Conservation (phyloP, 1,140 invertebrate genomes). For the Drosophila athabasca region DNA sequence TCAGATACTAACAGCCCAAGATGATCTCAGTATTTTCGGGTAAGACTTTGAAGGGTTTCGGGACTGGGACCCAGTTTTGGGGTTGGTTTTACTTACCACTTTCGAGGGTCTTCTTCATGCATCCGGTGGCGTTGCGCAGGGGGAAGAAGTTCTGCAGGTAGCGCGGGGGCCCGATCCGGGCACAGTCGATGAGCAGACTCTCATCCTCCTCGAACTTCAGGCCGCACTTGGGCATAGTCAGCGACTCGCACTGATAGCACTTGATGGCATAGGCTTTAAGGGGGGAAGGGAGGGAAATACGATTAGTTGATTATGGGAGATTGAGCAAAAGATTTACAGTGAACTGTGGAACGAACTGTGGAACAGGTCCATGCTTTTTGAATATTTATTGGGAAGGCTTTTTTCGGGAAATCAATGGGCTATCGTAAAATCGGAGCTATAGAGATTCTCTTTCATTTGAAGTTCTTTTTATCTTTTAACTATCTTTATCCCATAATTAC, state of each 20-base stretch:
- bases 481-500: too few relatives aligned
- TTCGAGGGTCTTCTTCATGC: slow-evolving; percentile 77
- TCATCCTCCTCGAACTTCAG: slow-evolving; percentile 73
- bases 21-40: slow-evolving; percentile 31
- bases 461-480: too few relatives aligned
- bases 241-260: slow-evolving; percentile 75
- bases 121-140: slow-evolving; percentile 72
- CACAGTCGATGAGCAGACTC: slow-evolving; percentile 63
- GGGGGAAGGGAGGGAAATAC: background rate
- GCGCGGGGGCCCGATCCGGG: slow-evolving; percentile 59
- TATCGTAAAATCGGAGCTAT: too few relatives aligned
- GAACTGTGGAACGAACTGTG: too few relatives aligned
- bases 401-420: too few relatives aligned
- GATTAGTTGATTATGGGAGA: background rate
- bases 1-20: slow-evolving; percentile 45
- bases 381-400: too few relatives aligned
- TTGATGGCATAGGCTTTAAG: slow-evolving; percentile 64
- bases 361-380: too few relatives aligned
- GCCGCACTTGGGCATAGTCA: slow-evolving; percentile 70
- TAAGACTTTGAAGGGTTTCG: background rate
- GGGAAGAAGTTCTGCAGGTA: slow-evolving; percentile 67
- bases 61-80: too few relatives aligned
- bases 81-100: slow-evolving; percentile 60
- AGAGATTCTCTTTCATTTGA: too few relatives aligned
- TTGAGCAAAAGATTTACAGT: too few relatives aligned